These are phyloP conservation scores for Natrix natrix DNA, from an alignment of 2,797 vertebrate genomes.

Conservation along the genomic window DNA sequence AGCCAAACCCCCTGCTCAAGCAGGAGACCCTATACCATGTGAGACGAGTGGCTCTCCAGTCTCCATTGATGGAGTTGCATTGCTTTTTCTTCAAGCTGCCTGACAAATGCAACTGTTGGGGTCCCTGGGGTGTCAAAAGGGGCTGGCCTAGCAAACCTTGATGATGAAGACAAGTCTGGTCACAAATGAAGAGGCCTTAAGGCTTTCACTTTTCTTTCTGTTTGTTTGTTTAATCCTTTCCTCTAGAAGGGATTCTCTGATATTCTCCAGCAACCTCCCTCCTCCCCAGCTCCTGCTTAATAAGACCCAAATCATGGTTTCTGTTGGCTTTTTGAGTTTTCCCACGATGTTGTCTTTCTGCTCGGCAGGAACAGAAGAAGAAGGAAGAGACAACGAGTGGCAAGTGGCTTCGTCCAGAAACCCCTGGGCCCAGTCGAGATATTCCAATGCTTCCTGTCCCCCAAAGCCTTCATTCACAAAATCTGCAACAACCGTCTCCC, in stretches of 20 bases:
- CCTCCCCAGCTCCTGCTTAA: background rate
- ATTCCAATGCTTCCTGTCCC: constrained; percentile 78
- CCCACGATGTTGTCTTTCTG: background rate
- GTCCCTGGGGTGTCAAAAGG: background rate
- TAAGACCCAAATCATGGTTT: background rate
- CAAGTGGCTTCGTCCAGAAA: constrained; percentile 86
- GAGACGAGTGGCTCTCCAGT: no score
- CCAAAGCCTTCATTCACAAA: constrained; percentile 76
- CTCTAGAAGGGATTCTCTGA: background rate
- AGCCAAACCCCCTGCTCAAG: background rate
- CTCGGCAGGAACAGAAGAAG: constrained; percentile 89
- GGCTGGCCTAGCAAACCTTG: background rate
- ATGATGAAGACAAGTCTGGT: background rate
- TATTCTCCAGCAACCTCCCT: background rate
- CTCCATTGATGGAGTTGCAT: background rate
- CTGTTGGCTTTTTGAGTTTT: background rate
- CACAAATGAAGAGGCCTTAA: background rate
- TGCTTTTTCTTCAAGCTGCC: background rate
- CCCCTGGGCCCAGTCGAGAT: constrained; percentile 88
- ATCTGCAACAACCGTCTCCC: constrained; percentile 73
- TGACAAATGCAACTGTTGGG: background rate
- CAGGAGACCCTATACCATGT: background rate
- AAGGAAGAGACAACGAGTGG: constrained; percentile 82
- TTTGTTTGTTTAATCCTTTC: no score
- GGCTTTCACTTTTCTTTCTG: background rate